Base-by-base conservation (phyloP, 2,113 vertebrate genomes). In the Bungarus multicinctus region DNA sequence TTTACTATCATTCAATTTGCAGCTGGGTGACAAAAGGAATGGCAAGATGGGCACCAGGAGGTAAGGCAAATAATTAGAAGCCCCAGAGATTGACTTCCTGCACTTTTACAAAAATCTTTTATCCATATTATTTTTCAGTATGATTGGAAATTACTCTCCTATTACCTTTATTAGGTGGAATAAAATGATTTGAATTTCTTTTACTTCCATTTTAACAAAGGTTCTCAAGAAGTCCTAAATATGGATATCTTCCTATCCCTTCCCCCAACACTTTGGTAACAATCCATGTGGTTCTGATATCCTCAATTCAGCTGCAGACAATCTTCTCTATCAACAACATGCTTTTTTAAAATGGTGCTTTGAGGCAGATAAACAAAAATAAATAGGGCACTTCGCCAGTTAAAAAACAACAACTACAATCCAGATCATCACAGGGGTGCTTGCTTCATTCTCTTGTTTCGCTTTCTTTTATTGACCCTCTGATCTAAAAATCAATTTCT, bases 291-390 rank as follows among this genome's bases (percentile, higher is more conserved):
- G 98, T 97, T 98, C 97, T 96, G 97, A 98, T 98, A 98, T 96
- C 96, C 98, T 98, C 98, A 98, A 96, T 98, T 98, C 97, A 97
- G 98, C 98, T 98, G 98, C 98, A 99, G 98, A 99, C 98, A 99
- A 98, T 98, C 98, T 97, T 97, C 98, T 98, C 98, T 96, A 98
- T 98, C 97, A 98, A 97, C 97, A 98, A 99, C 99, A 99, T 98
- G 99, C 98, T 99, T 99, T 98, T 98, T 98, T 96, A 98, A 98
- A 98, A 98, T 97, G 97, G 97, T 98, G 98, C 98, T 98, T 98
- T 96, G 98, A 98, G 98, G 97, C 98, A 98, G 98, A 98, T 98
- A 98, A 98, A 98, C 98, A 97, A 98, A 97, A 98, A 98, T 97
- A 96, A 97, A 98, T 97, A 97, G 97, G 98, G 99, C 98, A 98